These are phyloP conservation scores for Phocides pigmalion DNA, from an alignment of 1,140 invertebrate species.

Conservation along the genomic window DNA sequence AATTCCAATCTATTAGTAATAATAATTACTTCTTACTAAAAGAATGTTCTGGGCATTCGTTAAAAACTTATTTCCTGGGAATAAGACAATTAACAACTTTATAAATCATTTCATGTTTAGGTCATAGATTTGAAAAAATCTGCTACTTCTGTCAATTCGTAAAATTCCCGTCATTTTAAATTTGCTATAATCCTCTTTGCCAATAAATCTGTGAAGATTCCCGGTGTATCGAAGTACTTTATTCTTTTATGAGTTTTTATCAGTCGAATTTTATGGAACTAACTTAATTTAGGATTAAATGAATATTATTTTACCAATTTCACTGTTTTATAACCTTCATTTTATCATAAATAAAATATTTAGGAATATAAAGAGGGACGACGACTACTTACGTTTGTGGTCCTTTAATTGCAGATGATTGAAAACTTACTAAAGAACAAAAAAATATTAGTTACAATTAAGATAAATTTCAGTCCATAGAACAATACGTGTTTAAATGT, in stretches of 20 bases:
- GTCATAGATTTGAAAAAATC: conserved; percentile 23
- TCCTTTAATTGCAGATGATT: too few species aligned
- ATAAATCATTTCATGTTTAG: conserved; percentile 31
- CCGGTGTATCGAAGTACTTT: conserved; percentile 25
- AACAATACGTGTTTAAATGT: too few species aligned
- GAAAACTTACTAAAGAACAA: too few species aligned
- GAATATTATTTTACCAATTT: neutral
- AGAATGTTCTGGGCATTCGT: too few species aligned
- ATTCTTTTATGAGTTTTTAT: conserved; percentile 21
- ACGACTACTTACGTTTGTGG: too few species aligned
- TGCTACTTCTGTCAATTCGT: conserved; percentile 26
- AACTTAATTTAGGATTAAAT: conserved; percentile 15
- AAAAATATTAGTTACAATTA: too few species aligned
- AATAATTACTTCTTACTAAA: too few species aligned
- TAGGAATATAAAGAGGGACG: too few species aligned
- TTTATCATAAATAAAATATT: neutral
- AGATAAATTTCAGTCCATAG: too few species aligned
- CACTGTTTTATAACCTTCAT: neutral
- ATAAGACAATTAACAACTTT: too few species aligned
- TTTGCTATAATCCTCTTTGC: conserved; percentile 31
- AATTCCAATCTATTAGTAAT: too few species aligned
- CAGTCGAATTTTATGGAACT: neutral
- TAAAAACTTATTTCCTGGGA: too few species aligned
- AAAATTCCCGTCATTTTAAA: conserved; percentile 29
- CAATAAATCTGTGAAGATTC: conserved; percentile 23